Evolutionary conservation across 2,113 vertebrate species (phyloP).

Genomic region (Pseudopodoces humilis): DNA sequence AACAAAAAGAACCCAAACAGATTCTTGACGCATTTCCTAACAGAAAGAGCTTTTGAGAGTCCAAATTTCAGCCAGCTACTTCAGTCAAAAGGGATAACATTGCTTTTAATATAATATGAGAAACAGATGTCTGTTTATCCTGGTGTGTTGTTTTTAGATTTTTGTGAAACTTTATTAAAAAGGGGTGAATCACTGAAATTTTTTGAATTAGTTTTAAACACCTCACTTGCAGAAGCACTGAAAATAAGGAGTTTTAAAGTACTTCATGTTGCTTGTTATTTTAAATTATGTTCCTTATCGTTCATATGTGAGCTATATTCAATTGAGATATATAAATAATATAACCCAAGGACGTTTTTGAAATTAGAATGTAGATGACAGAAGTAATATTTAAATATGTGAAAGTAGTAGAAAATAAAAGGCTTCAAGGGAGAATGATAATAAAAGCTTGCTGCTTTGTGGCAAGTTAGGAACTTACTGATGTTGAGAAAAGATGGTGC

Average conservation of each 20-base stretch:
- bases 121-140: background rate
- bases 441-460: background rate
- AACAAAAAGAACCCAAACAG: background rate
- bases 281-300: background rate
- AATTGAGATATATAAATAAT: background rate
- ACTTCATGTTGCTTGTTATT: background rate
- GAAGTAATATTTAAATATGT: background rate
- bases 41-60: background rate
- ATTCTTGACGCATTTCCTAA: background rate
- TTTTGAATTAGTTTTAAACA: background rate
- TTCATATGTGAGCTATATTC: background rate
- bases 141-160: background rate
- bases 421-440: background rate
- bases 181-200: background rate
- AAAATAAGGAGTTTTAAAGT: background rate
- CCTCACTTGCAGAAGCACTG: background rate
- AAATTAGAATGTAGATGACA: background rate
- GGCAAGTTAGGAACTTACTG: background rate
- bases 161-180: background rate
- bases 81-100: background rate
- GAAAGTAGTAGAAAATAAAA: background rate
- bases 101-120: background rate
- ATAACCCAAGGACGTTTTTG: background rate
- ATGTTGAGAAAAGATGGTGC: background rate
- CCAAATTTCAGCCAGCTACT: background rate